Percentiles rank a stretch among this genome's conserved stretches.
These are phyloP conservation scores for Tetragonisca angustula DNA, from an alignment of 2,888 invertebrate genomes.

Conservation along the genomic window DNA sequence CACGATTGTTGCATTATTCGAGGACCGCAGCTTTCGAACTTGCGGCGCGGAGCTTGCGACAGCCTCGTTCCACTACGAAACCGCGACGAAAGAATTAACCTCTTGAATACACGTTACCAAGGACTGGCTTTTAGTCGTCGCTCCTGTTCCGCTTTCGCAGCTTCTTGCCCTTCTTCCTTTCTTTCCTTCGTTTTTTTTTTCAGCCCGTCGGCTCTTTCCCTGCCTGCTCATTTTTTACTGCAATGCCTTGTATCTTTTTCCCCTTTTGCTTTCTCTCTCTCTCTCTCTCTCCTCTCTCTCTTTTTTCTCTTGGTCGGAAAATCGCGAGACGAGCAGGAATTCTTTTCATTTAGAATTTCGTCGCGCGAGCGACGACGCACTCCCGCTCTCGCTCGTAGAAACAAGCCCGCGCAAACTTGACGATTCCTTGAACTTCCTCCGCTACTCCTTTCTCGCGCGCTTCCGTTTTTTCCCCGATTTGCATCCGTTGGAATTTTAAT, in stretches of 20 bases:
- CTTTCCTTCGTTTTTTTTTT: constrained; percentile 1
- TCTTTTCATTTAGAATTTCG: constrained; percentile 24
- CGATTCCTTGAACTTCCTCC: not conserved
- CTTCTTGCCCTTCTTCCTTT: constrained; percentile 18
- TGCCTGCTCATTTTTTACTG: constrained; percentile 13
- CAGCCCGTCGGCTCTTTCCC: not conserved
- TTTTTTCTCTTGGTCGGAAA: constrained; percentile 6
- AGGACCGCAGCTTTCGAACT: constrained; percentile 81
- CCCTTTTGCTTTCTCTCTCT: not conserved
- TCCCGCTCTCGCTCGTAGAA: constrained; percentile 12
- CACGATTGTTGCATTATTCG: constrained; percentile 83
- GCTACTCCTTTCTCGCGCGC: not conserved
- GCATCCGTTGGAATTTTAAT: constrained; percentile 25
- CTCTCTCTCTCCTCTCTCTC: not conserved
- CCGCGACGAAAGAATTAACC: constrained; percentile 70
- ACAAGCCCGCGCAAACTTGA: constrained; percentile 8
- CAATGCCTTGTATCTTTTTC: constrained; percentile 33
- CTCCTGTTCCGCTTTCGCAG: constrained; percentile 48
- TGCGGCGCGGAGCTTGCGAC: constrained; percentile 71
- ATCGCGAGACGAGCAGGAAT: constrained; percentile 25
- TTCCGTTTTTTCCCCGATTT: not conserved
- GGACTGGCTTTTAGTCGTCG: constrained; percentile 60
- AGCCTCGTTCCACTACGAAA: constrained; percentile 47
- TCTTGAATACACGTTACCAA: constrained; percentile 61
- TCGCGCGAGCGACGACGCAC: not conserved